Base-by-base conservation (phyloP, 2,113 vertebrate genomes). In the Siniperca chuatsi region DNA sequence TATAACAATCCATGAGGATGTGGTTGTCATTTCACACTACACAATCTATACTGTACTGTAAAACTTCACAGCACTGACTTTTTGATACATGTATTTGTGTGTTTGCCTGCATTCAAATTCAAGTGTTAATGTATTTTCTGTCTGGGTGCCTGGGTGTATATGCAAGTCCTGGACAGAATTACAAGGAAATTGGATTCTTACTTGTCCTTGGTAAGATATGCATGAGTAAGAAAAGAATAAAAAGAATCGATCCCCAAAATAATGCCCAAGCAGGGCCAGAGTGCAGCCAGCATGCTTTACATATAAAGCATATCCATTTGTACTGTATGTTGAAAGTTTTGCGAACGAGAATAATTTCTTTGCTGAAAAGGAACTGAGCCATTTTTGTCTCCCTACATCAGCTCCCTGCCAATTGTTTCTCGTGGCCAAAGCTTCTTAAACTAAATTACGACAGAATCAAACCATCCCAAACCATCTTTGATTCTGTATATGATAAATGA, bases 401-500 rank as follows among this genome's bases (percentile, higher is more conserved):
- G 76, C 78, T 89, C 33, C 66, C 25, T 64, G 83, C 78, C 86
- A 81, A 82, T 85, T 79, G 89, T 85, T 89, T 83, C 68, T 69
- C 52, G 83, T 87, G 73, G 75, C 71, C 50, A 60, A 86, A 86
- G 80, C 78, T 67, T 83, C 69, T 86, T 86, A 76, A 77, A 83
- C 25, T 79, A 79, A 92, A 89, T 90, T 70, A 89, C 80, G 42
- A 61, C 58, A 84, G 72, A 87, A 87, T 87, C 80, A 88, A 90
- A 81, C 72, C 74, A 66, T 74, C 25, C 80, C 68, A 55, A 18
- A 29, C 29, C 29, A 35, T 79, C 69, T 86, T 90, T 89, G 85
- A 90, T 88, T 88, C 86, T 62, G 57, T 84, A 66, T 79, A 88
- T 87, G 87, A 94, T 93, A 90, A 92, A 90, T 89, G 89, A 93